Conservation (phyloP, 2,888 invertebrate genomes). For the Dynastes tityus region DNA sequence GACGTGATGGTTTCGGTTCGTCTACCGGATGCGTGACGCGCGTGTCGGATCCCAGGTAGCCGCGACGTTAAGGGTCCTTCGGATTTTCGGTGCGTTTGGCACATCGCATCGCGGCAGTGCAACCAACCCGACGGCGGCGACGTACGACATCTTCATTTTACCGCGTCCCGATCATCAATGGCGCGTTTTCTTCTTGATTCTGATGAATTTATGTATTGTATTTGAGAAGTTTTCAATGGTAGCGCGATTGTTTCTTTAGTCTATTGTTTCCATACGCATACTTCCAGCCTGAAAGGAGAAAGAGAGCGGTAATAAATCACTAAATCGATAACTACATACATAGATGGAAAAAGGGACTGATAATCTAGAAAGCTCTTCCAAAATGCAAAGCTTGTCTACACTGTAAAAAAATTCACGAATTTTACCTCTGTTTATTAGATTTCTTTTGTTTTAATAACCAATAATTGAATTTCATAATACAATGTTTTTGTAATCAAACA, state of each 20-base stretch:
- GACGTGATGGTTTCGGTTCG: slow-evolving; percentile 24
- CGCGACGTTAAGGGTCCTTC: slow-evolving; percentile 56
- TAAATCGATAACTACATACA: not conserved
- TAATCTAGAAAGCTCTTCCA: too few species aligned
- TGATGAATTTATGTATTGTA: not conserved
- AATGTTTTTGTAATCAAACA: too few species aligned
- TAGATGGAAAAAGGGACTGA: too few species aligned
- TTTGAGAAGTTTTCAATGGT: too few species aligned
- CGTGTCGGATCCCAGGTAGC: slow-evolving; percentile 65
- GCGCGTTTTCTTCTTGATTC: not conserved
- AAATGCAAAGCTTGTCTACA: too few species aligned
- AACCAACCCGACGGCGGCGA: not conserved
- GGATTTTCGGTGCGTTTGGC: not conserved
- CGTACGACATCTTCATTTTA: slow-evolving; percentile 20
- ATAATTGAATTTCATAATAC: too few species aligned
- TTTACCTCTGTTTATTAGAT: too few species aligned
- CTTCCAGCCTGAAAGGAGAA: not conserved
- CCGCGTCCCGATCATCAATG: not conserved
- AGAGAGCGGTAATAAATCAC: not conserved
- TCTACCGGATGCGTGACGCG: slow-evolving; percentile 64
- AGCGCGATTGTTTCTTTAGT: not conserved
- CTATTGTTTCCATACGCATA: not conserved
- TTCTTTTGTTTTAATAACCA: too few species aligned
- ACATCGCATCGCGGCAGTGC: slow-evolving; percentile 27
- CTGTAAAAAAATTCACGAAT: too few species aligned